Evolutionary conservation across 2,797 vertebrate species (phyloP).

Genomic region (Phrynocephalus guinanensis): DNA sequence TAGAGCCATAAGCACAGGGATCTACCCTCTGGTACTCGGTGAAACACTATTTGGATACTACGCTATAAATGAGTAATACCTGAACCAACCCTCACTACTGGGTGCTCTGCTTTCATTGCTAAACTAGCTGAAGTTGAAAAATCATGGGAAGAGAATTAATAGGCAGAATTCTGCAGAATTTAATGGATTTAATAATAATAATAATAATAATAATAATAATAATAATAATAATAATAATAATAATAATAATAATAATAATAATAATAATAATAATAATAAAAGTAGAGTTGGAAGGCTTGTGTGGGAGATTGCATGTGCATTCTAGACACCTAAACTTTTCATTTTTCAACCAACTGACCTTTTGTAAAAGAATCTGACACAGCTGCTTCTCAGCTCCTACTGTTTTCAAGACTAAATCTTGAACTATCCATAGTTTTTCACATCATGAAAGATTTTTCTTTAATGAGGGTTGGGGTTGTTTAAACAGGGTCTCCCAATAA

Average conservation of each 20-base stretch:
- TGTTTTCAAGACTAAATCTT: neutral
- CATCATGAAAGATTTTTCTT: neutral
- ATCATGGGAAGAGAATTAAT: neutral
- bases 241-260: no score
- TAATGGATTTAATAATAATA: neutral
- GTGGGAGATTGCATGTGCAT: neutral
- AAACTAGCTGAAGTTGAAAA: neutral
- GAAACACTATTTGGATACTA: neutral
- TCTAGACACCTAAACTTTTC: neutral
- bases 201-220: no score
- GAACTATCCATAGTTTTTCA: neutral
- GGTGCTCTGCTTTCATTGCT: neutral
- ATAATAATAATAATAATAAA: no score
- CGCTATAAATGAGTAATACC: neutral
- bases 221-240: no score
- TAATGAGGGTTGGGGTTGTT: neutral
- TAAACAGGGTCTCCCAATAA: neutral
- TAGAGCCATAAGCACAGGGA: neutral
- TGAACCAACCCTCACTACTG: neutral
- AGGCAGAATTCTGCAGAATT: accelerated
- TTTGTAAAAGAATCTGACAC: constrained; percentile 16
- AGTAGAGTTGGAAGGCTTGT: neutral
- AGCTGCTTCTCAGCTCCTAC: constrained; percentile 17
- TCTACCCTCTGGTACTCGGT: neutral
- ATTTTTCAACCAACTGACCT: constrained; percentile 15